Base-by-base conservation (phyloP, 2,888 invertebrate genomes). In the Drosophila mimica region DNA sequence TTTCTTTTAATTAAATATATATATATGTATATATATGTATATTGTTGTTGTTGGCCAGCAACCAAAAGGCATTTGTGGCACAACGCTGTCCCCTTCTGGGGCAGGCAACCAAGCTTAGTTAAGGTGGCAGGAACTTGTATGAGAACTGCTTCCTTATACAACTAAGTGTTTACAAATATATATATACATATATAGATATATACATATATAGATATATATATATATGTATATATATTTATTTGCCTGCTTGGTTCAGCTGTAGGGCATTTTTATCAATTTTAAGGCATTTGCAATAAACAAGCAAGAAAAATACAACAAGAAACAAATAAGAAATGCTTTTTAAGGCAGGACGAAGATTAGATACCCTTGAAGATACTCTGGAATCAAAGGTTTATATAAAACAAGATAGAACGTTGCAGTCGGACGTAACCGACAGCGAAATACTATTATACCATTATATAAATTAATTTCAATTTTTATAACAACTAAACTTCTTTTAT, bases 1-100 rank as follows among this genome's bases (percentile, higher is more conserved):
- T 66, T 36, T 31, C 54, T 65, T 72, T 70, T 80, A 81, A 82
- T 82, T 80, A 82, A 82, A 82, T 72, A 81, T 77, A 54, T 6
- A 11, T 72, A 34, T 2, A 20, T 74, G 72, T 77, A 81, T 77
- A 82, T 72, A 34, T 8, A 8, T 66, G 36, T 25, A 25, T 25
- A 25, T 54, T 36, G 49, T 17, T 38, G 36, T 30, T 30, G 17
- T 33, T 64, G 31, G 30, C 36, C 69, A 53, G 51, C 28, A 67
- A 38, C 7, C 33, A 49, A 60, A 60, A 57, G 66, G 46, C 49
- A 62, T 58, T 43, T 48, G 34, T 13, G 57, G 40, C 57, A 46
- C 56, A 57, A 36, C 15, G 25, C 52, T 62, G 65, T 52, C 62
- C 73, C 34, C 58, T 59, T 36, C 66, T 61, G 61, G 33, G 11